Percentiles rank a stretch among this genome's conserved stretches.
phyloP scores from a whole-genome alignment of 2,888 invertebrate species.

The Liodrosophila aerea region DNA sequence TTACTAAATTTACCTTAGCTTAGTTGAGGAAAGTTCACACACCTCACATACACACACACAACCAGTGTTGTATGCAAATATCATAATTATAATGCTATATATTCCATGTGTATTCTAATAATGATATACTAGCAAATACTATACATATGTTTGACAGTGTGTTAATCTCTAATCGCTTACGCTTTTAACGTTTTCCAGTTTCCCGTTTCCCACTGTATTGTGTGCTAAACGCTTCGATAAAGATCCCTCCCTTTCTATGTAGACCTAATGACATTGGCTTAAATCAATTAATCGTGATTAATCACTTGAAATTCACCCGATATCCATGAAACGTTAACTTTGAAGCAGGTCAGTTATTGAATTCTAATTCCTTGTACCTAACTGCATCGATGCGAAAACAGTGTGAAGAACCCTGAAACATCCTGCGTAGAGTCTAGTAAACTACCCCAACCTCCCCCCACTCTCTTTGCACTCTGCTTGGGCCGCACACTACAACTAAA shows the following conservation, averaged over 20 bases:
- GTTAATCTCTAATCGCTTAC: constrained; percentile 26
- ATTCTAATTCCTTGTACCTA: neutral
- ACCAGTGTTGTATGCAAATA: too few relatives aligned
- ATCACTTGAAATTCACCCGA: too few relatives aligned
- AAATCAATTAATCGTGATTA: too few relatives aligned
- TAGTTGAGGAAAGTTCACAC: too few relatives aligned
- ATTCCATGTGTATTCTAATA: constrained; percentile 3
- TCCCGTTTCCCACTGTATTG: neutral
- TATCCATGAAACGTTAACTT: too few relatives aligned
- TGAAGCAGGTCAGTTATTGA: constrained; percentile 4
- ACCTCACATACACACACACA: too few relatives aligned
- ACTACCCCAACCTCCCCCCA: constrained; percentile 1
- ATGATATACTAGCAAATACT: neutral
- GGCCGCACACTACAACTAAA: constrained; percentile 22
- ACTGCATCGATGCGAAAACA: constrained; percentile 13
- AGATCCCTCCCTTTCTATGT: too few relatives aligned
- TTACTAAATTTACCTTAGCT: too few relatives aligned
- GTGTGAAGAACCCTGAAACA: neutral
- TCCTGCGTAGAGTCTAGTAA: neutral
- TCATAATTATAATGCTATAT: neutral
- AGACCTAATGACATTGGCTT: too few relatives aligned
- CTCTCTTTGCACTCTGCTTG: constrained; percentile 34
- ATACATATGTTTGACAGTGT: constrained; percentile 7
- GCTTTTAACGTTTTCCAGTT: constrained; percentile 15
- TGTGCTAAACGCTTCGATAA: too few relatives aligned